phyloP scores from a whole-genome alignment of 2,888 invertebrate genomes.

The Leptinotarsa tumamoca region DNA sequence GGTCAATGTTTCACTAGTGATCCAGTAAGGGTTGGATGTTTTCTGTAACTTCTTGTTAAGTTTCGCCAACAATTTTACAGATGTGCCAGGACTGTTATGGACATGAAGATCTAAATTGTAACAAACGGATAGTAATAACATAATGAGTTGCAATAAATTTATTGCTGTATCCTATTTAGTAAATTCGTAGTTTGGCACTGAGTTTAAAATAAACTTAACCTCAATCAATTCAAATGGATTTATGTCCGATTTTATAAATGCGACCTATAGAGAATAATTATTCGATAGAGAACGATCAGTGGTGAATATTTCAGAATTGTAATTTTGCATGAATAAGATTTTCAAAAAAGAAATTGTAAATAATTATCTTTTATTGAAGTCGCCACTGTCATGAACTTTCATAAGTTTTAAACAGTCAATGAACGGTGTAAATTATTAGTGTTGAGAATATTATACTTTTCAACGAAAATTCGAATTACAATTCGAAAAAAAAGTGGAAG shows the following conservation, averaged over 20 bases:
- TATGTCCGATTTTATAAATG: constrained; percentile 12
- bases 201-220: constrained; percentile 33
- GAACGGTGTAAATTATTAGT: no score
- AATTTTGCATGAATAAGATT: no score
- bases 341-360: no score
- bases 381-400: no score
- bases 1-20: no score
- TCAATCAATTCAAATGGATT: constrained; percentile 18
- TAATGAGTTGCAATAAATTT: constrained; percentile 44
- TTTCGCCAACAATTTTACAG: neutral
- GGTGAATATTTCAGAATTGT: neutral
- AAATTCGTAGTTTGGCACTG: constrained; percentile 35
- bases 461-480: no score
- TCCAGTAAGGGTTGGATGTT: neutral
- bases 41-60: neutral
- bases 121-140: constrained; percentile 42
- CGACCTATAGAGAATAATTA: constrained; percentile 12
- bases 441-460: no score
- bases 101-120: constrained; percentile 27
- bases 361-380: no score
- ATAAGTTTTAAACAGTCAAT: no score
- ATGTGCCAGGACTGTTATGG: neutral
- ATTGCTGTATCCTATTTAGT: constrained; percentile 39
- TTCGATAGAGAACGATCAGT: neutral
- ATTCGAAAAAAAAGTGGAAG: no score